Conservation (phyloP, 2,797 vertebrate species). For the Spheniscus humboldti region DNA sequence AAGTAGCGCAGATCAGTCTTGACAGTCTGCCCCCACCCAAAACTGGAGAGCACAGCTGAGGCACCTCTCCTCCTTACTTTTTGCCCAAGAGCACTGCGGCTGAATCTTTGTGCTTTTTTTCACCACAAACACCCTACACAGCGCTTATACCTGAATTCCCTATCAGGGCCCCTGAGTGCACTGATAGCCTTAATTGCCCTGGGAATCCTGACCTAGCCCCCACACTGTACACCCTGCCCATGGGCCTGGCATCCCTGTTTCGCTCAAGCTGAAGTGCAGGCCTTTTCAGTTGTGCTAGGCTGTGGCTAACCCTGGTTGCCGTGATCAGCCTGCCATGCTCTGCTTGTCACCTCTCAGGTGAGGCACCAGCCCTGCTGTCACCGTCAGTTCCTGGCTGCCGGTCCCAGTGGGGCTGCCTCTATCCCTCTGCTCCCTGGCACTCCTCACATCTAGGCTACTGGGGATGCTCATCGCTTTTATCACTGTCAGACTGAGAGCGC, state of each 20-base stretch:
- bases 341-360: background rate
- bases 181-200: background rate
- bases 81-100: background rate
- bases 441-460: background rate
- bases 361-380: background rate
- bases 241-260: background rate
- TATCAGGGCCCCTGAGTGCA: background rate
- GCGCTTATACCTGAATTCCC: background rate
- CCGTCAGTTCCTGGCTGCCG: background rate
- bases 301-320: background rate
- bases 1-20: background rate
- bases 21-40: background rate
- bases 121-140: too few relatives aligned
- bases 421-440: background rate
- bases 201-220: background rate
- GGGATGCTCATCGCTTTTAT: background rate
- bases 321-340: background rate
- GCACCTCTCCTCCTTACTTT: background rate
- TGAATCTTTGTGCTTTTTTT: background rate
- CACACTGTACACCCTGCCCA: background rate
- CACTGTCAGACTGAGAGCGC: background rate
- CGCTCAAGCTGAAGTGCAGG: background rate
- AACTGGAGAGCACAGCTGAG: background rate
- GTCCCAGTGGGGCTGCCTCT: background rate
- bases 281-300: background rate